A percentile compares a stretch with the other conserved stretches of the same genome.
Conservation (phyloP, 2,797 vertebrate species). For the Glyptemys insculpta region DNA sequence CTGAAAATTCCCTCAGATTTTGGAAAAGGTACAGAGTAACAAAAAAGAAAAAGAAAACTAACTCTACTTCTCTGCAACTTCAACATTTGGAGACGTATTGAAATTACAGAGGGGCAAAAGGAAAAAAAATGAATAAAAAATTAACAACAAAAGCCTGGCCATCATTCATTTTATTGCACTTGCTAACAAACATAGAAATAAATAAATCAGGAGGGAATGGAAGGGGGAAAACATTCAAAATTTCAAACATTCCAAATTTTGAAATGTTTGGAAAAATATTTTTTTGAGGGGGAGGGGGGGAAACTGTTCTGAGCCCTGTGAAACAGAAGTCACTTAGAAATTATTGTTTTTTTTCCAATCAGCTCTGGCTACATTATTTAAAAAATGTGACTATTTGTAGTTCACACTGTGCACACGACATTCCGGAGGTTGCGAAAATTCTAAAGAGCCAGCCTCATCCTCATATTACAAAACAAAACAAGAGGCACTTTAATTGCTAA, state of each 20-base stretch:
- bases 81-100: not conserved
- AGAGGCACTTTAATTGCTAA: constrained; percentile 26
- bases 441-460: not conserved
- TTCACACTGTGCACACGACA: not conserved
- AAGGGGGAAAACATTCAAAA: not conserved
- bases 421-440: constrained; percentile 1
- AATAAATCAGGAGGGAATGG: not conserved
- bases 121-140: not conserved
- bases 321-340: not conserved
- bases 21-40: not conserved
- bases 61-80: not conserved
- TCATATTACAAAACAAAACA: constrained; percentile 9
- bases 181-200: not conserved
- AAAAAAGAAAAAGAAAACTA: not conserved
- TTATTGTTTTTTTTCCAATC: not conserved
- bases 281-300: fast-evolving
- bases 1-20: not conserved
- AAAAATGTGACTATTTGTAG: not conserved
- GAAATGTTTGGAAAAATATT: not conserved
- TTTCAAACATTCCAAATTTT: not conserved
- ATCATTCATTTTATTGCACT: not conserved
- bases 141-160: not conserved
- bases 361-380: not conserved
- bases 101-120: not conserved
- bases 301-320: not conserved